These are phyloP conservation scores for Forbesichthys agassizii DNA, from an alignment of 2,113 vertebrate genomes.

Conservation along the genomic window DNA sequence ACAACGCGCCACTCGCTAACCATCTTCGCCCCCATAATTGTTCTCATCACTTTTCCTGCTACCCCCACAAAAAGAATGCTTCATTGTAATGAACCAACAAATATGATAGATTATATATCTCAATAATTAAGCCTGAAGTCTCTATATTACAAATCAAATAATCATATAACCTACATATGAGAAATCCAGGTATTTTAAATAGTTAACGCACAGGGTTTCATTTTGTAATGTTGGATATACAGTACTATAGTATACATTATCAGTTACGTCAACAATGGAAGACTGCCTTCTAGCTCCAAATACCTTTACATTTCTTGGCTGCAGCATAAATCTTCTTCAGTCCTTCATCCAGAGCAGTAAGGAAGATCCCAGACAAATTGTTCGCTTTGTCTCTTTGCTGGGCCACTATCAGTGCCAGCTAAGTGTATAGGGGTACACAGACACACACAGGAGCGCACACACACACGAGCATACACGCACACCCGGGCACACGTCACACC, in stretches of 20 bases:
- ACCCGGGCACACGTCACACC: too few relatives aligned
- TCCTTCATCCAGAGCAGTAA: conserved; percentile 86
- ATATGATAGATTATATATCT: neutral
- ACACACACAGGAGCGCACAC: conserved; percentile 22
- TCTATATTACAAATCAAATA: neutral
- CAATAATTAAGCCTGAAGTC: neutral
- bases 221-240: neutral
- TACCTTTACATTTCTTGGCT: conserved; percentile 85
- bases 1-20: neutral
- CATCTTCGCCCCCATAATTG: neutral
- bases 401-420: conserved; percentile 89
- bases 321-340: conserved; percentile 84
- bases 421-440: neutral
- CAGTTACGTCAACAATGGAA: too few relatives aligned
- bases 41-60: neutral
- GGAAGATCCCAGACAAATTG: conserved; percentile 85
- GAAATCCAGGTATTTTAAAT: neutral
- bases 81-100: neutral
- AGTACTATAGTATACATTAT: neutral
- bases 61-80: neutral
- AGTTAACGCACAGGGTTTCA: neutral
- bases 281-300: neutral
- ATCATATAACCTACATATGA: neutral
- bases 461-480: neutral
- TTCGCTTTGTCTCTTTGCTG: conserved; percentile 85